Conservation (phyloP, 2,797 vertebrate species). For the Furcifer pardalis region DNA sequence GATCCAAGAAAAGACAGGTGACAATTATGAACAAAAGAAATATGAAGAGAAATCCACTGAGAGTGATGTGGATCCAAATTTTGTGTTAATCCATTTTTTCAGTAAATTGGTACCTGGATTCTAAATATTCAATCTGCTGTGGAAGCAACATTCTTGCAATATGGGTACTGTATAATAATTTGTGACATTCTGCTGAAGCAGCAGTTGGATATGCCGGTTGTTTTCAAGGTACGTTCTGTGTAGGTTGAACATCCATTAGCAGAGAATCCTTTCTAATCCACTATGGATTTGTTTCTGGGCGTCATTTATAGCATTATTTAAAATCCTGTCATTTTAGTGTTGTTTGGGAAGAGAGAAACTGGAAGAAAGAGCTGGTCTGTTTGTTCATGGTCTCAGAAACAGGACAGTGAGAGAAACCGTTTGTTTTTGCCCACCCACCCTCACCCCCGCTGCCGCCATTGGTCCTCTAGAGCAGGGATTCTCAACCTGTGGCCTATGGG, state of each 20-base stretch:
- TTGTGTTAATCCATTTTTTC: too few species aligned
- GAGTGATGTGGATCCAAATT: neutral
- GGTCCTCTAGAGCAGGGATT: too few species aligned
- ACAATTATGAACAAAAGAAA: accelerated
- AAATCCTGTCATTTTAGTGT: neutral
- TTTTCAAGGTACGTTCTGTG: neutral
- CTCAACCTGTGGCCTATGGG: too few species aligned
- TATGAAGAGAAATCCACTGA: accelerated
- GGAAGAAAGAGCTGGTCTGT: neutral
- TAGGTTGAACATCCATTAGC: neutral
- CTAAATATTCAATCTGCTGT: neutral
- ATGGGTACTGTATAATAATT: neutral
- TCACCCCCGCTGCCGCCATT: too few species aligned
- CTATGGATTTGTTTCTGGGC: neutral
- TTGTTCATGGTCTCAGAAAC: too few species aligned
- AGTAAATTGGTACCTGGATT: neutral
- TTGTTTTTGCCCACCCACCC: too few species aligned
- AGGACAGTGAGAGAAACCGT: too few species aligned
- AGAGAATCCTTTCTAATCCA: neutral
- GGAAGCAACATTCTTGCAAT: neutral
- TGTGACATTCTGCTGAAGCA: neutral
- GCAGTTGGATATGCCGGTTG: neutral
- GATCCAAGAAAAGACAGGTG: neutral
- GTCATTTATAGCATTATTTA: neutral
- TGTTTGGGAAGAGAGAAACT: neutral